Conservation (phyloP, 2,888 invertebrate species). For the Aporophyla nigra region DNA sequence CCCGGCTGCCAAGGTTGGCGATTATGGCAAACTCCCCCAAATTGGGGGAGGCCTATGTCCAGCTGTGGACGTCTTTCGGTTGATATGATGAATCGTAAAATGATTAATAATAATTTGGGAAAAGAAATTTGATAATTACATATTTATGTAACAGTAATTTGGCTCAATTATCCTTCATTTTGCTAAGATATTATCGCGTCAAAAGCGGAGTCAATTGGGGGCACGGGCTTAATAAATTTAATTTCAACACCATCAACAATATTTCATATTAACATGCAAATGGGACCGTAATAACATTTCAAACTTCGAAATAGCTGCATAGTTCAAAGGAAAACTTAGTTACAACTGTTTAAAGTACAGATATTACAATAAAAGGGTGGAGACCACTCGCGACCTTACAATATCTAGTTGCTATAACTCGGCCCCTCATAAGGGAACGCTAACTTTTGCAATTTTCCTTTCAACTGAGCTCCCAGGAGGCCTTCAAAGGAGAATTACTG, state of each 20-base stretch:
- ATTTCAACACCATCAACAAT: conserved; percentile 43
- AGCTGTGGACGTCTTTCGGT: too few relatives aligned
- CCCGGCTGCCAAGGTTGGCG: too few relatives aligned
- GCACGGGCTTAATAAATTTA: conserved; percentile 22
- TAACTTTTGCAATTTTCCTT: conserved; percentile 90
- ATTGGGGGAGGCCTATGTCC: too few relatives aligned
- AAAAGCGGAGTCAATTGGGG: conserved; percentile 23
- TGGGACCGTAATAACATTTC: conserved; percentile 61
- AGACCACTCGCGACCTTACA: conserved; percentile 55
- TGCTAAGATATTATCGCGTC: not conserved
- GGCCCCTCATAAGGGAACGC: conserved; percentile 84
- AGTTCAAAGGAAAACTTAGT: conserved; percentile 66
- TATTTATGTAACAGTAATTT: not conserved
- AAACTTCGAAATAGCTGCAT: conserved; percentile 69
- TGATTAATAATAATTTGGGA: too few relatives aligned
- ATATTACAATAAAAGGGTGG: conserved; percentile 64
- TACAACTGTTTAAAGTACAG: conserved; percentile 55
- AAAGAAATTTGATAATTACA: not conserved
- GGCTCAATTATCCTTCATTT: not conserved
- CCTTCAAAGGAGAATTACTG: conserved; percentile 89
- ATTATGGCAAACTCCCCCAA: too few relatives aligned
- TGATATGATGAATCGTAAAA: not conserved
- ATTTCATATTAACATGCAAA: conserved; percentile 59
- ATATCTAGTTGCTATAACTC: conserved; percentile 79
- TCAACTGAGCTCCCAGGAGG: conserved; percentile 79